A percentile compares a stretch with the other conserved stretches of the same genome.
These are phyloP conservation scores for Lumbricus terrestris DNA, from an alignment of 2,888 invertebrate genomes.

Conservation along the genomic window DNA sequence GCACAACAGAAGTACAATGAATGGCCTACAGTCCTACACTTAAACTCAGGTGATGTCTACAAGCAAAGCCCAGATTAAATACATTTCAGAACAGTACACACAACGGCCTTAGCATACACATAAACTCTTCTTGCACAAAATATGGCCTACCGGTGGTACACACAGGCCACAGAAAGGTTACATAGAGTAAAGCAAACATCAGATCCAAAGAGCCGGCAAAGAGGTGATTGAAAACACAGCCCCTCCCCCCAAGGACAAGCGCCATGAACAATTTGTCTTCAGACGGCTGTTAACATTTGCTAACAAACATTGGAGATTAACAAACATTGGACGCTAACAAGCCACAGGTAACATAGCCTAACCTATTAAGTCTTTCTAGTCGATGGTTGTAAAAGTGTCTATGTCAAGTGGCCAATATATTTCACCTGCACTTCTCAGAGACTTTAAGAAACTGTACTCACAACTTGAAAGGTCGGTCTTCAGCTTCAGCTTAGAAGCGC, in stretches of 20 bases:
- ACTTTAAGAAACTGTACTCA: not conserved
- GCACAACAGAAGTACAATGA: not conserved
- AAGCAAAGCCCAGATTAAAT: not conserved
- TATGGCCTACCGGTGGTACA: not conserved
- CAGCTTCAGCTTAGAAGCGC: not conserved
- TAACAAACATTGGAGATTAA: not conserved
- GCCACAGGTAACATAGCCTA: not conserved
- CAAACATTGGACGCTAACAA: not conserved
- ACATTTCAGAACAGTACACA: not conserved
- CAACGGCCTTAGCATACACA: not conserved
- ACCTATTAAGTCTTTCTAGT: not conserved
- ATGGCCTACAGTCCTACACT: no score
- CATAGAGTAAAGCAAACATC: not conserved
- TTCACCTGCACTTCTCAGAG: not conserved
- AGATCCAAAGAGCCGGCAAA: not conserved
- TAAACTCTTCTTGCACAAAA: not conserved
- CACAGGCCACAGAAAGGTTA: not conserved
- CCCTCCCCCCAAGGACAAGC: not conserved
- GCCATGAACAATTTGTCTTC: not conserved
- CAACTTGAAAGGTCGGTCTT: not conserved
- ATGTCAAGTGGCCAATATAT: not conserved
- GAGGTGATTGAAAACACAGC: not conserved
- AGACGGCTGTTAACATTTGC: not conserved
- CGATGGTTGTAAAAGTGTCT: not conserved
- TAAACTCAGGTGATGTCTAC: not conserved